A percentile compares a stretch with the other conserved stretches of the same genome.
Conservation (phyloP, 1,140 invertebrate species). For the Hypsibius dujardini region DNA sequence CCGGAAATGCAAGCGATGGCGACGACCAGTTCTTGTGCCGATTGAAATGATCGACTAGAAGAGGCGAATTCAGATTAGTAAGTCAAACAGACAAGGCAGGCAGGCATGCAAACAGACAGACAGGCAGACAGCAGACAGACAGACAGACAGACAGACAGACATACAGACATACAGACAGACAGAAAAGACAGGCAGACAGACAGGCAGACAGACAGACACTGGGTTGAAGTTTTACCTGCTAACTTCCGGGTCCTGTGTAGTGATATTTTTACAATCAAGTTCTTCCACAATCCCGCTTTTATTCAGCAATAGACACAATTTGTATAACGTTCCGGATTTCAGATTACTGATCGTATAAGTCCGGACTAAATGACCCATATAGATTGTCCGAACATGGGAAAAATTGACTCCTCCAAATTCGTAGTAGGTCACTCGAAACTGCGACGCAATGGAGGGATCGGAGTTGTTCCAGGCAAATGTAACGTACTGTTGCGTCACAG, state of each 20-base stretch:
- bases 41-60: neutral
- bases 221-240: neutral
- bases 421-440: neutral
- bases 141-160: too few relatives aligned
- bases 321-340: constrained; percentile 32
- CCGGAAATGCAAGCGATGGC: constrained; percentile 3
- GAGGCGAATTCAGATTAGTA: neutral
- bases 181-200: neutral
- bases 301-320: constrained; percentile 32
- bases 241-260: neutral
- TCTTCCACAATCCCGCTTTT: neutral
- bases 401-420: neutral
- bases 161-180: too few relatives aligned
- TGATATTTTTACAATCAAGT: constrained; percentile 10
- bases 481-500: constrained; percentile 4
- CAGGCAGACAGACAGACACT: neutral
- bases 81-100: neutral
- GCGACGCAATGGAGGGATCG: constrained; percentile 16
- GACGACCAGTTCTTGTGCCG: neutral
- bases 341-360: constrained; percentile 35
- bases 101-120: neutral
- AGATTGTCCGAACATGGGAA: neutral
- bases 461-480: constrained; percentile 15
- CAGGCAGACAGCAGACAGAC: too few relatives aligned
- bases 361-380: constrained; percentile 26